A percentile compares a stretch with the other conserved stretches of the same genome.
Evolutionary conservation across 2,888 invertebrate species (phyloP).

Genomic region (Ichneumon xanthorius): DNA sequence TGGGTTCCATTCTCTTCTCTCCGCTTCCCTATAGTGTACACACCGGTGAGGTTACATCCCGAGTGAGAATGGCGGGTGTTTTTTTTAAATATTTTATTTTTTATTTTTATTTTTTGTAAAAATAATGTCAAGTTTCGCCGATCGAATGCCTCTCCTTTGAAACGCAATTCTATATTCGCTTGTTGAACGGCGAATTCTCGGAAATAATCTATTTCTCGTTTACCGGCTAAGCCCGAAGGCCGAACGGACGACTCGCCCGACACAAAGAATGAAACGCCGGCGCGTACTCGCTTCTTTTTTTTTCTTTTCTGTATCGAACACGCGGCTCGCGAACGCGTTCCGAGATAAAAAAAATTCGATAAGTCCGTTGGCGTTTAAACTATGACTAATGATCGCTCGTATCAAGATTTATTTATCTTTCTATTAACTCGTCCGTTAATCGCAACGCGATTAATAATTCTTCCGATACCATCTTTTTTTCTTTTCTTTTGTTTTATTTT

Average conservation of each 20-base stretch:
- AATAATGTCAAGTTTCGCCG: constrained; percentile 35
- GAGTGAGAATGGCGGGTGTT: neutral
- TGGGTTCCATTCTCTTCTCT: constrained; percentile 15
- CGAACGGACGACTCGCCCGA: neutral
- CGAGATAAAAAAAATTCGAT: constrained; percentile 23
- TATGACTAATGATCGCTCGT: constrained; percentile 23
- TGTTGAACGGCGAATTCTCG: constrained; percentile 10
- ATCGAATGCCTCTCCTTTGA: constrained; percentile 19
- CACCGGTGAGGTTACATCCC: neutral
- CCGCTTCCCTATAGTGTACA: constrained; percentile 15
- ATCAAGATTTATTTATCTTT: neutral
- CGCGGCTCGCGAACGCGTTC: neutral
- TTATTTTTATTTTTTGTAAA: neutral
- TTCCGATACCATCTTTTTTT: neutral
- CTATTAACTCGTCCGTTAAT: neutral
- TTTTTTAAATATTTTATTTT: neutral
- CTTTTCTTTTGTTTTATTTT: neutral
- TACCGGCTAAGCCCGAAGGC: neutral
- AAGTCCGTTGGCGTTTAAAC: neutral
- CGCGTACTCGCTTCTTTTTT: constrained; percentile 14
- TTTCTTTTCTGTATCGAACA: neutral
- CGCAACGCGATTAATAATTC: neutral
- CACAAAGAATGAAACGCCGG: constrained; percentile 15
- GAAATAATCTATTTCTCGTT: constrained; percentile 14
- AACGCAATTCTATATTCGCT: constrained; percentile 26